Evolutionary conservation across 2,888 invertebrate genomes (phyloP).

Genomic region (Scotopteryx bipunctaria): DNA sequence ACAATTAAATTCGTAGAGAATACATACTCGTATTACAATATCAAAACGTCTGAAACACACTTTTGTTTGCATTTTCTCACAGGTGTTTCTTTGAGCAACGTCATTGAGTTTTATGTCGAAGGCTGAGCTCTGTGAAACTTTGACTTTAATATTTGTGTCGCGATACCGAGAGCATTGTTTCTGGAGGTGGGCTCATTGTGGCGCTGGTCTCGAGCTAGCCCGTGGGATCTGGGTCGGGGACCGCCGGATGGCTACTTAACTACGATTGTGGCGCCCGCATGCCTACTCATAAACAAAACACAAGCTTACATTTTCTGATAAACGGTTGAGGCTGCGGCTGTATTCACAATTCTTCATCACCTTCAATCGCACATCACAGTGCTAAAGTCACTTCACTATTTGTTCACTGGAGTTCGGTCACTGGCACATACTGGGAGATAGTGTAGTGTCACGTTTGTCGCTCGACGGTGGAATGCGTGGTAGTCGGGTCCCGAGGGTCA

Average conservation of each 20-base stretch:
- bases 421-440: conserved; percentile 71
- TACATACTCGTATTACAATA: conserved; percentile 37
- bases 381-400: conserved; percentile 72
- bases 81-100: conserved; percentile 70
- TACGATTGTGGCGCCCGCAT: conserved; percentile 49
- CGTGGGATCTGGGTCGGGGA: conserved; percentile 81
- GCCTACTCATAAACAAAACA: conserved; percentile 56
- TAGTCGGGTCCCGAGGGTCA: conserved; percentile 58
- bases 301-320: conserved; percentile 76
- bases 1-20: conserved; percentile 46
- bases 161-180: conserved; percentile 72
- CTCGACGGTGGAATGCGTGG: conserved; percentile 50
- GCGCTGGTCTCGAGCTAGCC: conserved; percentile 53
- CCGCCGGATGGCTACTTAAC: conserved; percentile 47
- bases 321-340: conserved; percentile 79
- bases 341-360: conserved; percentile 59
- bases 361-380: conserved; percentile 76
- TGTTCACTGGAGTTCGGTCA: conserved; percentile 67
- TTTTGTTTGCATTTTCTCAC: conserved; percentile 78
- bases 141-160: conserved; percentile 72
- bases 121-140: conserved; percentile 77
- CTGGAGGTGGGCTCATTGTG: conserved; percentile 65
- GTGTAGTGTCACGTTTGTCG: conserved; percentile 56
- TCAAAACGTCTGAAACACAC: conserved; percentile 46
- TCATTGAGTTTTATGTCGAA: conserved; percentile 77